Percentiles rank a stretch among this genome's conserved stretches.
These are phyloP conservation scores for Physeter macrocephalus DNA, from an alignment of 2,113 vertebrate genomes.

Conservation along the genomic window DNA sequence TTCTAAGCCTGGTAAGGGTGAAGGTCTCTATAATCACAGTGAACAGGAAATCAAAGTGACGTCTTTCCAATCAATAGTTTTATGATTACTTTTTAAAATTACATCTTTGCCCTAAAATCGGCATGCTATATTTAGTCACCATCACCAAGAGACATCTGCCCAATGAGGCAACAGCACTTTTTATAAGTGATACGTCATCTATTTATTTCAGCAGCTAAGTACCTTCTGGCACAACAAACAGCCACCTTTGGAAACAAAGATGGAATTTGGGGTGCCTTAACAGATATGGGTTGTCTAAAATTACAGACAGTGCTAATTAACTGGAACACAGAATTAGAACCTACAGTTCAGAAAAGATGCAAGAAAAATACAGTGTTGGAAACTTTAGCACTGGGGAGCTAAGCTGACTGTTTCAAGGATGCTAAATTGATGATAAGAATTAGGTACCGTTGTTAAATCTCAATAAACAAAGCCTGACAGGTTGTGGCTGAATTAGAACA, in stretches of 20 bases:
- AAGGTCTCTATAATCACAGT: background rate
- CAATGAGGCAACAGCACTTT: conserved; percentile 34
- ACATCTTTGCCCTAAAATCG: conserved; percentile 58
- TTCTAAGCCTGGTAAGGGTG: background rate
- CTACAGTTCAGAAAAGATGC: conserved; percentile 59
- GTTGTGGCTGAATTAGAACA: conserved; percentile 66
- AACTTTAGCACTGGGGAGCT: conserved; percentile 57
- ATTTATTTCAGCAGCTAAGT: conserved; percentile 58
- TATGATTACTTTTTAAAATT: conserved; percentile 39
- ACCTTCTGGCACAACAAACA: conserved; percentile 69
- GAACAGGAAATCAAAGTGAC: conserved; percentile 28
- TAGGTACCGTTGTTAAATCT: conserved; percentile 67
- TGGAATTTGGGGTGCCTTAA: conserved; percentile 43
- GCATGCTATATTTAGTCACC: conserved; percentile 45
- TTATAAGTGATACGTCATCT: conserved; percentile 44
- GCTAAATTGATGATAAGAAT: conserved; percentile 71
- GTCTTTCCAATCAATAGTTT: conserved; percentile 16
- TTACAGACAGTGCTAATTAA: conserved; percentile 69
- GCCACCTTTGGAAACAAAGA: conserved; percentile 52
- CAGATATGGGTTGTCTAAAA: conserved; percentile 65
- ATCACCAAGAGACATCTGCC: conserved; percentile 48
- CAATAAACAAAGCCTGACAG: conserved; percentile 72
- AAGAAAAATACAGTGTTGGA: conserved; percentile 65
- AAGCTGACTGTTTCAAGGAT: conserved; percentile 54
- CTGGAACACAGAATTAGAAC: conserved; percentile 65